phyloP scores from a whole-genome alignment of 2,888 invertebrate genomes.

The Pimpla rufipes region DNA sequence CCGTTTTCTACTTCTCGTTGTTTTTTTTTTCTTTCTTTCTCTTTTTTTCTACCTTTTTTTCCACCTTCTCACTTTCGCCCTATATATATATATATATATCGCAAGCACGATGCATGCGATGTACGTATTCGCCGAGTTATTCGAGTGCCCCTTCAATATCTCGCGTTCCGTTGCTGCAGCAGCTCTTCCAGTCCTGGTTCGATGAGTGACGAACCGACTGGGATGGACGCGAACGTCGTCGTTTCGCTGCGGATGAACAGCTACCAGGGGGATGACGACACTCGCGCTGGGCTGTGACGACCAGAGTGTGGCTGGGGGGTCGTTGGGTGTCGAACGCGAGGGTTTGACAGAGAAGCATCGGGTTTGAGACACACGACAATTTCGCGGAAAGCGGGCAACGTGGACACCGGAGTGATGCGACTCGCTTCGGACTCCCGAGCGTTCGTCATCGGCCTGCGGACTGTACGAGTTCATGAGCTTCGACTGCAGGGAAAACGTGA shows the following conservation, averaged over 20 bases:
- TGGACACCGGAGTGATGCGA: neutral
- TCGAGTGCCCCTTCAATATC: slow-evolving; percentile 55
- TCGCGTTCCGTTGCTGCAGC: slow-evolving; percentile 13
- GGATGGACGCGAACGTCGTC: neutral
- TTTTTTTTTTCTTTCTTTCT: slow-evolving; percentile 33
- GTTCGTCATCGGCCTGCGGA: slow-evolving; percentile 43
- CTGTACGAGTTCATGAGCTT: neutral
- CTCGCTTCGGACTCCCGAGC: slow-evolving; percentile 13
- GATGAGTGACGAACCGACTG: slow-evolving; percentile 25
- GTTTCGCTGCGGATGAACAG: neutral
- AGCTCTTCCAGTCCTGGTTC: neutral
- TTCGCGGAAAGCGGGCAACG: neutral
- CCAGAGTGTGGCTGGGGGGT: neutral
- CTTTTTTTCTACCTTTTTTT: neutral
- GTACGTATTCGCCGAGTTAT: slow-evolving; percentile 47
- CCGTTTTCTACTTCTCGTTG: slow-evolving; percentile 57
- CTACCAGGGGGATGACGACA: slow-evolving; percentile 6
- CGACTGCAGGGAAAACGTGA: neutral
- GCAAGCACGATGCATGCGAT: slow-evolving; percentile 25
- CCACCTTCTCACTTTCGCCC: slow-evolving; percentile 46
- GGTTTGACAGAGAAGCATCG: neutral
- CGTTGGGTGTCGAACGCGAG: slow-evolving; percentile 15
- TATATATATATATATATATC: too few relatives aligned
- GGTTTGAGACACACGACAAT: neutral
- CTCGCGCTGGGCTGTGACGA: neutral